These are phyloP conservation scores for Pteropus rufus DNA, from an alignment of 2,797 vertebrate species.

Conservation along the genomic window DNA sequence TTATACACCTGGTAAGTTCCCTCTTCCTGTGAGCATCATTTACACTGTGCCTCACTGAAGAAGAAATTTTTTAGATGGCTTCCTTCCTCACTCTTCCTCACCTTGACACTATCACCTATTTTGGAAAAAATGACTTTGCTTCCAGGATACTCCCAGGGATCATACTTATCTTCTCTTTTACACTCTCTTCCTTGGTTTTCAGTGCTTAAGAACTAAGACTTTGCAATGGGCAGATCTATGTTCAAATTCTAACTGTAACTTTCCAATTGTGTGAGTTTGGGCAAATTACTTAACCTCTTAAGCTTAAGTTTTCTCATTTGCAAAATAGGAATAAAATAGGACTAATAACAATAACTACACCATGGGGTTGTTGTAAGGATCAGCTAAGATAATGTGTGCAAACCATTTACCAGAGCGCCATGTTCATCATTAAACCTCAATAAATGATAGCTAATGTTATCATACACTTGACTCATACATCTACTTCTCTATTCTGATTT, in stretches of 20 bases:
- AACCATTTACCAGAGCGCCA: background rate
- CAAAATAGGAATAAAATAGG: background rate
- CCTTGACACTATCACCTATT: background rate
- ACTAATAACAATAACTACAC: background rate
- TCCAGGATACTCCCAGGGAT: background rate
- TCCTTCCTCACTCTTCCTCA: background rate
- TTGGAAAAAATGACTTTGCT: background rate
- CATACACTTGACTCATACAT: too few species aligned
- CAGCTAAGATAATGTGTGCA: background rate
- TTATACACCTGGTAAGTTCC: accelerated
- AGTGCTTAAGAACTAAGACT: background rate
- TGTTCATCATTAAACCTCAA: background rate
- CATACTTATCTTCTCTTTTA: background rate
- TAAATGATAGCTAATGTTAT: too few species aligned
- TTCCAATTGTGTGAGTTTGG: background rate
- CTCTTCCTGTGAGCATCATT: background rate
- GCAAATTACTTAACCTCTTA: background rate
- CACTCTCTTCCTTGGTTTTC: background rate
- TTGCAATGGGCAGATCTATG: background rate
- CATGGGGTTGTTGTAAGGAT: background rate
- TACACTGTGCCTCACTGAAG: background rate
- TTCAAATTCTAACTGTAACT: background rate
- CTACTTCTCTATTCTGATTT: background rate
- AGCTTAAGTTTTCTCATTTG: background rate
- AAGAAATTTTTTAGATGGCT: background rate